Percentiles rank a stretch among this genome's conserved stretches.
Evolutionary conservation across 2,797 vertebrate genomes (phyloP).

Genomic region (Myiotriccus ornatus): DNA sequence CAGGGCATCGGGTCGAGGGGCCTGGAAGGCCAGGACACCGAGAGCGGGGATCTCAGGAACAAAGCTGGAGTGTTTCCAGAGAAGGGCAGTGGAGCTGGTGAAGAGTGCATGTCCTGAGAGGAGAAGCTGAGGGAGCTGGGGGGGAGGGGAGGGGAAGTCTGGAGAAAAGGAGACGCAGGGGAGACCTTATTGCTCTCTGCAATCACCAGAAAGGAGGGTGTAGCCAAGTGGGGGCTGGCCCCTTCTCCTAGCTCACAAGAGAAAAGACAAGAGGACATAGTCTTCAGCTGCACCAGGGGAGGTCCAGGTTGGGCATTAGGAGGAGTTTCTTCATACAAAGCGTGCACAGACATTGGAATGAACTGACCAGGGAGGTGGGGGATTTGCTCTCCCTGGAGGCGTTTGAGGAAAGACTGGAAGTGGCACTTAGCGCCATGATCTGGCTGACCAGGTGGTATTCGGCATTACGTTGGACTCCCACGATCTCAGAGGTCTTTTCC

Average conservation of each 20-base stretch:
- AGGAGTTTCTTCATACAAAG: background rate
- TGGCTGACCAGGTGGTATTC: rapidly evolving
- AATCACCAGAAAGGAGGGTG: rapidly evolving
- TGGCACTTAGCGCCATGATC: background rate
- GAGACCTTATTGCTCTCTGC: rapidly evolving
- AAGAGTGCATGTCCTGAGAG: rapidly evolving
- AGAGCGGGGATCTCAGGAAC: rapidly evolving
- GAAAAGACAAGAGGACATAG: rapidly evolving
- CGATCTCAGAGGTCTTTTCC: rapidly evolving
- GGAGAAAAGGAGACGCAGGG: background rate
- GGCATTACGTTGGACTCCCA: rapidly evolving
- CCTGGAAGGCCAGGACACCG: rapidly evolving
- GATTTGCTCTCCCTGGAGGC: background rate
- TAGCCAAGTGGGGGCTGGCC: rapidly evolving
- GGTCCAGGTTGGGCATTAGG: background rate
- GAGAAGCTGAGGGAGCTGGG: background rate
- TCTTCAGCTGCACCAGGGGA: background rate
- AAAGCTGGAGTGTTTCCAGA: background rate
- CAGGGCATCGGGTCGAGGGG: rapidly evolving
- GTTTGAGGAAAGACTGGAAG: background rate
- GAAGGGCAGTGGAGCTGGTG: background rate
- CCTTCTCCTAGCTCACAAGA: background rate
- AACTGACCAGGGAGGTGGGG: too few species aligned
- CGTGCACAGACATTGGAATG: too few species aligned
- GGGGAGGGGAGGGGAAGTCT: rapidly evolving